Evolutionary conservation across 2,797 vertebrate species (phyloP), one percentile per base, ranked within the genome.

Genomic region (Picus viridis): DNA sequence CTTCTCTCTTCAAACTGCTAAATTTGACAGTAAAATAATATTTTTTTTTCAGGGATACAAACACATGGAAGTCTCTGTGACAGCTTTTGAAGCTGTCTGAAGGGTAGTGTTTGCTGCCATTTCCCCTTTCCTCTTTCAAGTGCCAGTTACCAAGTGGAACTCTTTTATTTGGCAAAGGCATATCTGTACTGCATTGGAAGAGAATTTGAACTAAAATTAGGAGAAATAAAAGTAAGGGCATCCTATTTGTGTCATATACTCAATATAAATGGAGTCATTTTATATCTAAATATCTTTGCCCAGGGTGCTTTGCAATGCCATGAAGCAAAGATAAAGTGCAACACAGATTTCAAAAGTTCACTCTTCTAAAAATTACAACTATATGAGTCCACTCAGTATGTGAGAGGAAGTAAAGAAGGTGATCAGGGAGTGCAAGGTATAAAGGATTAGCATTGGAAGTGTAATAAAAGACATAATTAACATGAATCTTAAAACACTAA

Each of bases 41-140:
- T 23, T 49, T 49, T 49, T 12, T 87, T 69, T 77, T 69, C 51
- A 53, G 43, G 23, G n/a, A 26, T n/a, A 26, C 4, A 36, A 84
- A 65, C 64, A 20, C 53, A 41, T 45, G 32, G 71, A 71, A 82
- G 79, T 81, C 4, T 36, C 32, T 41, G 30, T 86, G 82, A 56
- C 43, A 92, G 51, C 39, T 88, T 93, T 88, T 80, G 93, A 88
- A 86, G 20, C 26, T 69, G n/a, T 54, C 74, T 93, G 73, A 83
- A 92, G 68, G 36, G 54, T 29, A 24, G 69, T 39, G n/a, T 74
- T 95, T 94, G 41, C 68, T 83, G 73, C 53, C 63, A 93, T 86
- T 90, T 88, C 87, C 54, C 74, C 76, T 78, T 93, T 94, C 49
- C 36, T 86, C 22, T 78, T 56, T 41, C 79, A 75, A 91, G 73